Evolutionary conservation across 2,888 invertebrate genomes (phyloP).

Genomic region (Tortrix viridana): DNA sequence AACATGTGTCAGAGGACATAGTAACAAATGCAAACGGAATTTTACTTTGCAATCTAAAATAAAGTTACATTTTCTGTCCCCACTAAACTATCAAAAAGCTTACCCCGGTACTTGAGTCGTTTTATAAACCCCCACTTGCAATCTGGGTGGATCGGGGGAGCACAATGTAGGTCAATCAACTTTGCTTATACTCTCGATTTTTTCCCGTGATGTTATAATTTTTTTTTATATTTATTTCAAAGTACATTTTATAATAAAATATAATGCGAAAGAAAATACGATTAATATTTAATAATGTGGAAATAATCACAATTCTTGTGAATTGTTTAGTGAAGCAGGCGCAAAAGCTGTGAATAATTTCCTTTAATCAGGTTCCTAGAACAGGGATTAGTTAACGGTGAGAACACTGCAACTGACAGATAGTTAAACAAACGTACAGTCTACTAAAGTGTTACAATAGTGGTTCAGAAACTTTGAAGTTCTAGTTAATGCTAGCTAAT

Average conservation of each 20-base stretch:
- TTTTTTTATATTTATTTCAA: neutral
- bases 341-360: slow-evolving; percentile 1
- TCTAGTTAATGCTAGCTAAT: slow-evolving; percentile 15
- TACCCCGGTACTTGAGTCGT: slow-evolving; percentile 5
- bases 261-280: too few relatives aligned
- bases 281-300: too few relatives aligned
- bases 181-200: slow-evolving; percentile 20
- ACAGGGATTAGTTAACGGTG: neutral
- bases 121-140: slow-evolving; percentile 17
- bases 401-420: slow-evolving; percentile 14
- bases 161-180: slow-evolving; percentile 27
- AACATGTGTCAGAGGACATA: neutral
- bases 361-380: slow-evolving; percentile 2
- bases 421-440: neutral
- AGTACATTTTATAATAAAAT: too few relatives aligned
- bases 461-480: slow-evolving; percentile 3
- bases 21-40: neutral
- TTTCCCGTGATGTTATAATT: neutral
- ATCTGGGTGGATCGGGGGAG: slow-evolving; percentile 14
- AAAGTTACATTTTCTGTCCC: slow-evolving; percentile 8
- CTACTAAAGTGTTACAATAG: slow-evolving; percentile 1
- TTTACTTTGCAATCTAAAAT: neutral
- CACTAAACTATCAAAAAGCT: slow-evolving; percentile 22
- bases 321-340: neutral
- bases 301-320: too few relatives aligned